Conservation (phyloP, 2,888 invertebrate genomes). For the Drosophila neotestacea region DNA sequence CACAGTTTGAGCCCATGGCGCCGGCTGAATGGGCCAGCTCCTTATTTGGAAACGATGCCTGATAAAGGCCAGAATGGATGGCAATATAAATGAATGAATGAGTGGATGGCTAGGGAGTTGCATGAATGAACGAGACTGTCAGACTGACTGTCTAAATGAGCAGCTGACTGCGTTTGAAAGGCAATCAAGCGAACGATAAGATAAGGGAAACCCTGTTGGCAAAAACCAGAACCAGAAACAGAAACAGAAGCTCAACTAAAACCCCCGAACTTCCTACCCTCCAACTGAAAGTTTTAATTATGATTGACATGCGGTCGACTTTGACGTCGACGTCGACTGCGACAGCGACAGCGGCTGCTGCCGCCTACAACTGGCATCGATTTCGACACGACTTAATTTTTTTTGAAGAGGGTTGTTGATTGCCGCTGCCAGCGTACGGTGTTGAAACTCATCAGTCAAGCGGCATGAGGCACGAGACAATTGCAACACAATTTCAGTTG, state of each 20-base stretch:
- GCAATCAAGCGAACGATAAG: conserved; percentile 76
- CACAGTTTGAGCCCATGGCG: conserved; percentile 31
- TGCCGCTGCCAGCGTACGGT: conserved; percentile 59
- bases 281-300: conserved; percentile 70
- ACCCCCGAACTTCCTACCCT: conserved; percentile 12
- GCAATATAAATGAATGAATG: conserved; percentile 39
- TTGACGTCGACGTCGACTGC: conserved; percentile 20
- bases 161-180: conserved; percentile 50
- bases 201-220: conserved; percentile 50
- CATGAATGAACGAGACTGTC: conserved; percentile 49
- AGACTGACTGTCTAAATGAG: conserved; percentile 39
- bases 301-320: conserved; percentile 77
- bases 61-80: conserved; percentile 40
- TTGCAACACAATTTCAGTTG: conserved; percentile 64
- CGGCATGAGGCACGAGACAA: conserved; percentile 51
- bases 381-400: conserved; percentile 79
- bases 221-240: conserved; percentile 30
- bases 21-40: conserved; percentile 32
- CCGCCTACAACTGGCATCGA: conserved; percentile 71
- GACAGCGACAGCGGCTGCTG: conserved; percentile 28
- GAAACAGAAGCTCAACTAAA: conserved; percentile 11
- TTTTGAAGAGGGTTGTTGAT: conserved; percentile 77
- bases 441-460: conserved; percentile 75
- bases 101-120: conserved; percentile 30
- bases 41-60: conserved; percentile 66